Conservation (phyloP, 1,140 invertebrate species). For the Pectinophora gossypiella region DNA sequence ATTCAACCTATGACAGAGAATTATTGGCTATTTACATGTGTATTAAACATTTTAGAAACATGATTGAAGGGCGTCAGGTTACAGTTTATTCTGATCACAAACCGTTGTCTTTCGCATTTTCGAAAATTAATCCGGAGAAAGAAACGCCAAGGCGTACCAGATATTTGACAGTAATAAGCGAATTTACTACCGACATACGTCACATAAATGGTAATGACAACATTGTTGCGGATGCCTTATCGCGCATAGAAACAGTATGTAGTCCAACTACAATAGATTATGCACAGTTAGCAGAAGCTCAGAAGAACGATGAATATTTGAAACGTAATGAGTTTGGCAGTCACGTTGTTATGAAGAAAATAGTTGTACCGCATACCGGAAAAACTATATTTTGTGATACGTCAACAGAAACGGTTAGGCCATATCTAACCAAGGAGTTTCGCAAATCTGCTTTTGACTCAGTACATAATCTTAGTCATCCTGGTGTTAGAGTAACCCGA, state of each 20-base stretch:
- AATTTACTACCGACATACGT: constrained; percentile 6
- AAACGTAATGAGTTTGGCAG: background rate
- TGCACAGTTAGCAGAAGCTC: constrained; percentile 1
- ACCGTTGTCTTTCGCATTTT: background rate
- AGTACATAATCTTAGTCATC: constrained; percentile 1
- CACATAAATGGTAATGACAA: background rate
- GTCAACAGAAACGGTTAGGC: background rate
- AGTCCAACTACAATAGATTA: constrained; percentile 12
- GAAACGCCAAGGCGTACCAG: constrained; percentile 14
- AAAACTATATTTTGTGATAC: background rate
- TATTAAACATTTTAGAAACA: background rate
- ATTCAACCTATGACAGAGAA: background rate
- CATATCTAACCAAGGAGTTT: background rate
- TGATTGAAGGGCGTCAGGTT: background rate
- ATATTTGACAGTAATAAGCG: constrained; percentile 3
- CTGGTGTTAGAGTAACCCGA: background rate
- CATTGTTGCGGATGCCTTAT: constrained; percentile 26
- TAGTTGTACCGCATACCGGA: background rate
- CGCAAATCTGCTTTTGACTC: background rate
- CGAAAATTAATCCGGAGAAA: background rate
- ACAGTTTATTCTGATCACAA: background rate
- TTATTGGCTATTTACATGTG: background rate
- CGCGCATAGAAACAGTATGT: background rate
- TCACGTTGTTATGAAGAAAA: background rate
- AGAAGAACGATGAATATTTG: background rate